Base-by-base conservation (phyloP, 2,888 invertebrate species). In the Agrenia bidenticulata region DNA sequence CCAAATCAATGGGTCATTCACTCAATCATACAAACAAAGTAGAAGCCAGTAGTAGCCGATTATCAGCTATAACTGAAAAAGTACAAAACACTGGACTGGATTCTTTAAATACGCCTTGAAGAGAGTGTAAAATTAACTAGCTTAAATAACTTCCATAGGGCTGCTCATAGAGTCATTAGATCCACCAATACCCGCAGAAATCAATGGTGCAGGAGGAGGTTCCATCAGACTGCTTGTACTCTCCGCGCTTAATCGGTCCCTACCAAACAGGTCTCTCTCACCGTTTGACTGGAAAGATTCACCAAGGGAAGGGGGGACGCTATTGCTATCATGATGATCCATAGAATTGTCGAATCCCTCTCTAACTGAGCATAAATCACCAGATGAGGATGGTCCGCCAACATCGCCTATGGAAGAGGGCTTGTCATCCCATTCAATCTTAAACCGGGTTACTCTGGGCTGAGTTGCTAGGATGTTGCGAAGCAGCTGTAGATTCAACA, bases 391-490 rank as follows among this genome's bases (percentile, higher is more conserved):
- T 42, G 63, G 45, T 15, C 61, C 23, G n/a, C 24, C 68, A 39
- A 63, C 59, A 55, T 65, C 66, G 1, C 51, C 24, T 9, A 23
- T 9, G n/a, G 63, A 57, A 23, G 26, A 24, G 11, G 67, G 70
- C 39, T 72, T 73, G 19, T 92, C 92, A 67, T 92, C 95, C 97
- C 97, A 98, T 79, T 97, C 95, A 58, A 97, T 97, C 82, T 96
- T 96, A 80, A 97, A 97, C 41, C 92, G 85, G 2, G 97, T 98
- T 2, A 98, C 97, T 78, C 97, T 84, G 0, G 97, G 97, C 81
- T 94, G 90, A 1, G 92, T 89, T 0, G 92, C 93, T 39, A 92
- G 80, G 67, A 92, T 91, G 80, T 91, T 92, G 74, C 92, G 83
- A 50, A 86, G 84, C 15, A 88, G 83, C 86, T 83, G 27, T 32